These are phyloP conservation scores for Pangasius macronema DNA, from an alignment of 2,797 vertebrate genomes.

Conservation along the genomic window DNA sequence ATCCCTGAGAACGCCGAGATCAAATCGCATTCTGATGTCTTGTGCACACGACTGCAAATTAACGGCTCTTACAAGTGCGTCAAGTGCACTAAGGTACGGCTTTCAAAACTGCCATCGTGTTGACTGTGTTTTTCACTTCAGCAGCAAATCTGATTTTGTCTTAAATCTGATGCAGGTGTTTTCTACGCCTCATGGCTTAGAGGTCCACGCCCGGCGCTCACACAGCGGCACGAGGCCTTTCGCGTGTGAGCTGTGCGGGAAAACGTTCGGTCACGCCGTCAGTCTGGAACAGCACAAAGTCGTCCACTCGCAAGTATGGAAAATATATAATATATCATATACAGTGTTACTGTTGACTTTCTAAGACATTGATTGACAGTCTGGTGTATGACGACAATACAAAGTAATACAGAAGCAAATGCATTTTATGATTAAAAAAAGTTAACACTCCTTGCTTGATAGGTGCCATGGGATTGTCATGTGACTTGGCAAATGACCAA, in stretches of 20 bases:
- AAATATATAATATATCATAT: not conserved
- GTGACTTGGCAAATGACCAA: not conserved
- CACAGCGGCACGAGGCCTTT: constrained; percentile 96
- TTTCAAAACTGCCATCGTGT: not conserved
- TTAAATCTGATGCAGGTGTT: constrained; percentile 81
- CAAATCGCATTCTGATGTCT: constrained; percentile 81
- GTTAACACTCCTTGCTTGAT: not conserved
- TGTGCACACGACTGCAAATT: constrained; percentile 84
- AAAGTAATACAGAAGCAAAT: not conserved
- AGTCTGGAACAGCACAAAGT: constrained; percentile 98
- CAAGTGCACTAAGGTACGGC: constrained; percentile 93
- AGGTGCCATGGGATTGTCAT: not conserved
- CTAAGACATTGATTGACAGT: not conserved
- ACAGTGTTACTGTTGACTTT: not conserved
- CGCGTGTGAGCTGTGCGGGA: constrained; percentile 94
- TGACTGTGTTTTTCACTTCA: not conserved
- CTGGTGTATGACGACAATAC: not conserved
- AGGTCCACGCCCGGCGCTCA: constrained; percentile 95
- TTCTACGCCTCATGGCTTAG: constrained; percentile 94
- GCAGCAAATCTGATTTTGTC: not conserved
- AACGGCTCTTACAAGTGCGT: constrained; percentile 89
- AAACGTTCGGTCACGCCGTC: constrained; percentile 97
- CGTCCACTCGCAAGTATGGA: constrained; percentile 91
- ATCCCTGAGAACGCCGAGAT: constrained; percentile 68
- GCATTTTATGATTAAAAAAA: not conserved